phyloP scores from a whole-genome alignment of 2,113 vertebrate genomes.

The Pseudolaguvia tuberculata region DNA sequence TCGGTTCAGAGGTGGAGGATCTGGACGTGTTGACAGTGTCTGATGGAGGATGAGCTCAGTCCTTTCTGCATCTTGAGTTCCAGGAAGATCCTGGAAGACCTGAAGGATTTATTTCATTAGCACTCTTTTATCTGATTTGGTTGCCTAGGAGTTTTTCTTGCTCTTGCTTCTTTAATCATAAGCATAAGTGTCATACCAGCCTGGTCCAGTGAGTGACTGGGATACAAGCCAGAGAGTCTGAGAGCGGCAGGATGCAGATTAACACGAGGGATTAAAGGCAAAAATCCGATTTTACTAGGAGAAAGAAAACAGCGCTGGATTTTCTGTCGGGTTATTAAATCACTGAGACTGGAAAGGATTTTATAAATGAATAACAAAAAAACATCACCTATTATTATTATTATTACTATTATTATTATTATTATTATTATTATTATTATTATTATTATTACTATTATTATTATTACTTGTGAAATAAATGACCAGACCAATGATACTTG shows the following conservation, averaged over 20 bases:
- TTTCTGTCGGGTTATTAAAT: slow-evolving; percentile 80
- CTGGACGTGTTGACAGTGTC: slow-evolving; percentile 41
- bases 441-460: too few species aligned
- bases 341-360: slow-evolving; percentile 60
- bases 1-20: slow-evolving; percentile 22
- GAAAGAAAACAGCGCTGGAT: slow-evolving; percentile 84
- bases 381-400: neutral
- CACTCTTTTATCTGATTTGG: slow-evolving; percentile 22
- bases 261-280: slow-evolving; percentile 86
- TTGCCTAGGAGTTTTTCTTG: neutral
- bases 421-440: slow-evolving; percentile 28
- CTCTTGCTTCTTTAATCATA: neutral
- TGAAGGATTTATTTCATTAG: neutral
- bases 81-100: slow-evolving; percentile 52
- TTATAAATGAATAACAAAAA: slow-evolving; percentile 66
- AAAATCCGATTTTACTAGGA: slow-evolving; percentile 90
- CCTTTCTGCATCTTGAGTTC: slow-evolving; percentile 37
- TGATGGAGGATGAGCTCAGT: slow-evolving; percentile 56
- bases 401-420: slow-evolving; percentile 36
- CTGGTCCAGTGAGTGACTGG: slow-evolving; percentile 66
- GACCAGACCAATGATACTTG: too few species aligned
- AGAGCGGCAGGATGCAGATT: slow-evolving; percentile 83
- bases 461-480: too few species aligned
- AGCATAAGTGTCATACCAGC: slow-evolving; percentile 58
- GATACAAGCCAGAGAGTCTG: slow-evolving; percentile 55